Base-by-base conservation (phyloP, 2,797 vertebrate genomes). In the Catamblyrhynchus diadema region DNA sequence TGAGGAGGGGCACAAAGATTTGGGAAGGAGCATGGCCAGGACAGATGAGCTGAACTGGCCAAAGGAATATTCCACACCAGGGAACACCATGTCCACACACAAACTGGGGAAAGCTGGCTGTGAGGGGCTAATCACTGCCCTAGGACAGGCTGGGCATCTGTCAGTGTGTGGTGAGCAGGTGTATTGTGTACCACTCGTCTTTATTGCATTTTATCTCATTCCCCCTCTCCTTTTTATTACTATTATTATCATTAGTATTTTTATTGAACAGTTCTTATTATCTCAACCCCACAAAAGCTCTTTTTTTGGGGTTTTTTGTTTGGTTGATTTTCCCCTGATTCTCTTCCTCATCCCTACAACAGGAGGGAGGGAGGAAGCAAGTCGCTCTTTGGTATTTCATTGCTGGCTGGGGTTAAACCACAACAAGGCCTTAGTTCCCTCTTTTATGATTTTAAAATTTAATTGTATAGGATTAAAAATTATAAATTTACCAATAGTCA, bases 101-200 rank as follows among this genome's bases (percentile, higher is more conserved):
- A 54, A 28, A 13, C 1, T 15, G 41, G 41, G 18, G 17, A 22
- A 12, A 53, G 24, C 5, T 21, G 47, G 7, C 20, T 28, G 24
- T 39, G 39, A 67, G 51, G 45, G 10, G 4, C 13, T 10, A 4
- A 16, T 10, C 5, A 3, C 13, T 7, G 27, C 48, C 18, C 32
- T 18, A 19, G 57, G 41, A 54, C 33, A 62, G 57, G 23, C 48
- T 62, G 67, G 23, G 10, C 41, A 48, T n/a, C 23, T 3, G 11
- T 2, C 47, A 61, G 22, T 3, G 12, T 2, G 6, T 20, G 32
- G 15, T n/a, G 32, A 81, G 27, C 23, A 56, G 4, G 14, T 18
- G 5, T 0, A 5, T 1, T n/a, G 24, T 33, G 17, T 17, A 22
- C 7, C 37, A 8, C 14, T 77, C 57, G 9, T 25, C 10, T 6